Evolutionary conservation across 2,113 vertebrate species (phyloP).

Genomic region (Epinephelus fuscoguttatus): DNA sequence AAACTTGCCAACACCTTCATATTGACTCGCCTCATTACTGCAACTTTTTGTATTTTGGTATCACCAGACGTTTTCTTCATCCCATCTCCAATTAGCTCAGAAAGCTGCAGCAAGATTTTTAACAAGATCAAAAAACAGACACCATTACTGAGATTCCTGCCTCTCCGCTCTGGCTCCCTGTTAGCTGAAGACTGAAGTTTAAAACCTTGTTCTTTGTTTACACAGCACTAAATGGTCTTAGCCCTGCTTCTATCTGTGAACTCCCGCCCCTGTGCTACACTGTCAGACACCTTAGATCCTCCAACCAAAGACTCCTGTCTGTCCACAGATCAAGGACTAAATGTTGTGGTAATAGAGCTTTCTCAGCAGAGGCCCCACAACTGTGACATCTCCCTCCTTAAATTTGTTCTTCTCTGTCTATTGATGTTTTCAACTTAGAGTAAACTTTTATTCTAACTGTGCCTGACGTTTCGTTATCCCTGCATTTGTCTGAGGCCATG

Average conservation of each 20-base stretch:
- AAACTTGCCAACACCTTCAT: neutral
- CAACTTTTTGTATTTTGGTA: conserved; percentile 8
- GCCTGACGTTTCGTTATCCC: neutral
- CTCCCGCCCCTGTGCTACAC: conserved; percentile 4
- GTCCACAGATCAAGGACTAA: conserved; percentile 26
- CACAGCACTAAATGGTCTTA: conserved; percentile 2
- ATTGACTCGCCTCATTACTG: conserved; percentile 34
- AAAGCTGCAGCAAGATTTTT: conserved; percentile 32
- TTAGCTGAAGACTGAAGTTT: neutral
- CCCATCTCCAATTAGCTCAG: conserved; percentile 50
- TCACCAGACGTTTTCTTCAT: neutral
- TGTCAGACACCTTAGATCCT: conserved; percentile 38
- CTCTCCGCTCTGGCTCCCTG: neutral
- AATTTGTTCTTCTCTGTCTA: neutral
- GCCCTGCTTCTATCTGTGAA: neutral
- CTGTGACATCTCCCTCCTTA: neutral
- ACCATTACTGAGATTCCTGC: neutral
- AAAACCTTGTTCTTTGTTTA: conserved; percentile 33
- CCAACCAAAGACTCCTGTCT: neutral
- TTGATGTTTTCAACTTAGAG: neutral
- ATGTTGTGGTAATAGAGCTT: neutral
- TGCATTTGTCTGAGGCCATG: neutral
- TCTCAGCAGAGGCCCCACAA: neutral
- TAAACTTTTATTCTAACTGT: neutral
- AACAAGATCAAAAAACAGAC: conserved; percentile 46